phyloP scores from a whole-genome alignment of 2,797 vertebrate genomes.

The Jordanella pulchra region DNA sequence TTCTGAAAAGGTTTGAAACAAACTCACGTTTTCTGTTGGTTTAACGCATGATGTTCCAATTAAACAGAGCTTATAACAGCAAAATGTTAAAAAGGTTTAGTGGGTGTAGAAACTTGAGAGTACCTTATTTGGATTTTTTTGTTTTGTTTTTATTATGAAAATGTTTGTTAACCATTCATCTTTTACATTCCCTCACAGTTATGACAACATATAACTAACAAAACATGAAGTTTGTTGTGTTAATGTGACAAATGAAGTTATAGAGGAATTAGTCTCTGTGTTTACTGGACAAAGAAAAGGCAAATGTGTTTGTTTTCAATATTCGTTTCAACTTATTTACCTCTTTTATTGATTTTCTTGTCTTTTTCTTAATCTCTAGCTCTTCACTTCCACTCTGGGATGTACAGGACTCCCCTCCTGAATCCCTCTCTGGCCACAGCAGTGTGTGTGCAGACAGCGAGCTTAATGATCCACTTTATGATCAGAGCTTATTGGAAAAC shows the following conservation, averaged over 20 bases:
- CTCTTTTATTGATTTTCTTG: background rate
- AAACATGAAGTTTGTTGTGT: background rate
- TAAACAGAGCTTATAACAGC: too few relatives aligned
- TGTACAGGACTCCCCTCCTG: conserved; percentile 76
- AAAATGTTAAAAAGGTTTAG: background rate
- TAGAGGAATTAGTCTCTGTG: background rate
- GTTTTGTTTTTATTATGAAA: background rate
- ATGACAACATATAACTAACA: background rate
- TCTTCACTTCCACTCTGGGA: conserved; percentile 79
- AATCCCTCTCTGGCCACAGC: conserved; percentile 82
- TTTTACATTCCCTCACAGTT: background rate
- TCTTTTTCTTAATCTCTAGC: conserved; percentile 72
- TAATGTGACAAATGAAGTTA: background rate
- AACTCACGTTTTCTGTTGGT: too few relatives aligned
- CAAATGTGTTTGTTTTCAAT: background rate
- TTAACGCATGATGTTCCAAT: too few relatives aligned
- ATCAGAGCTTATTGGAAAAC: conserved; percentile 92
- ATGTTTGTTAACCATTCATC: background rate
- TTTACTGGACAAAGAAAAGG: background rate
- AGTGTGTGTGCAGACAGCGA: conserved; percentile 87
- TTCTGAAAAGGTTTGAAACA: too few relatives aligned
- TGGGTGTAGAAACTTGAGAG: background rate
- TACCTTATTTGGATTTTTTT: background rate
- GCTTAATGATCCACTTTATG: conserved; percentile 88
- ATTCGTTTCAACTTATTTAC: background rate